Base-by-base conservation (phyloP, 2,888 invertebrate species). In the Mesopsocus fuscifrons region DNA sequence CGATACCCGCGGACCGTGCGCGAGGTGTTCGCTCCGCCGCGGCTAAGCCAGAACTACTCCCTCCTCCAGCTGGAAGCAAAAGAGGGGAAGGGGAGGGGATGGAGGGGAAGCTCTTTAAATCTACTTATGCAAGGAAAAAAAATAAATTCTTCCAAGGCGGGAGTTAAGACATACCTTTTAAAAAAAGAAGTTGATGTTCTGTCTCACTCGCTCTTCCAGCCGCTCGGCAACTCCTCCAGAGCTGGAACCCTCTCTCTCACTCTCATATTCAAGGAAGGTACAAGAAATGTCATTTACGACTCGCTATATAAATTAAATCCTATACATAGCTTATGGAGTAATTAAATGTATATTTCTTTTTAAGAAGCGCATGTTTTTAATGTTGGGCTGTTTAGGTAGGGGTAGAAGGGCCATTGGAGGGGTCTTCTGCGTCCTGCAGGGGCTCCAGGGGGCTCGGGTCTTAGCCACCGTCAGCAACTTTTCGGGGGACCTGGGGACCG, bases 321-420 rank as follows among this genome's bases (percentile, higher is more conserved):
- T 38, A 38, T 38, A 38, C 20, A 38, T 38, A 38, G 38, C 38
- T 38, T 38, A 38, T 38, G 38, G 38, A 38, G 38, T 38, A 38
- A 38, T 38, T 38, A 38, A 38, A 38, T 18, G 38, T 5, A 38
- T 38, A 13, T 17, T 38, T n/a, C 20, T 38, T 38, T 6, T 9
- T 34, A 34, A 34, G 8, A 34, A 38, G 38, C 38, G 38, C 38
- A 38, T 38, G 38, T 38, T 38, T n/a, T 20, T 38, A 38, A 38
- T 38, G 13, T 34, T 38, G n/a, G n/a, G n/a, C n/a, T n/a, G 6
- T 26, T 26, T 9, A 11, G 26, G 26, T 26, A 11, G 26, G 26
- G 26, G 11, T 26, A 26, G 26, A 26, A 9, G 26, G 26, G 11
- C 26, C 8, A n/a, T n/a, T 11, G 26, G 26, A 26, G 26, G 26